Evolutionary conservation across 2,113 vertebrate species (phyloP), one percentile per base, ranked within the genome.

Genomic region (Emydocephalus ijimae): DNA sequence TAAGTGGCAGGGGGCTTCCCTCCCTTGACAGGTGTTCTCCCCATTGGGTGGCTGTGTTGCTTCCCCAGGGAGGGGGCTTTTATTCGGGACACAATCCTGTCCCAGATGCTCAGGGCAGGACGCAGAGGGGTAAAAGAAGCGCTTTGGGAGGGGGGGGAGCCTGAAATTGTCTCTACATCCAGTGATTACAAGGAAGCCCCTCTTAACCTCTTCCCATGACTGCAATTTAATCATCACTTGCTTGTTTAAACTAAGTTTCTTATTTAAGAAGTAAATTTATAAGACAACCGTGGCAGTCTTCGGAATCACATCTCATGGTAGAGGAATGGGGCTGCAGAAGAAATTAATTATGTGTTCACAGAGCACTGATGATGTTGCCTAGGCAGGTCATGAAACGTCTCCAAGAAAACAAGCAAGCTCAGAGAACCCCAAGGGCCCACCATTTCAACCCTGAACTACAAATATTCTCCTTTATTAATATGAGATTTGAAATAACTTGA

Each of bases 1-100:
- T 99, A 94, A 98, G 97, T 55, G 45, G 0, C 85, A 5, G 11
- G 34, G 24, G 24, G 20, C 52, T 23, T 1, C n/a, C 34, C 39
- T 34, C 43, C 2, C 34, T 21, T 10, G 1, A 2, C 21, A 18
- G 8, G 5, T 43, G 29, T 12, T 43, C 43, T 85, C 6, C 1
- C 15, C 26, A 0, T 14, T 0, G 74, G 34, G 54, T 15, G 21
- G 11, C 81, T 1, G 6, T 24, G 23, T 0, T 0, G 48, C 59
- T 85, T 0, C 0, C 0, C 0, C 0, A 0, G 26, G n/a, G 20
- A 8, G 2, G 3, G 29, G 23, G 11, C 34, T 39, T 59, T 9
- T 23, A 14, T 45, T 74, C 23, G 20, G 8, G 69, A 55, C 5
- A 61, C 20, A 18, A 2, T 23, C 11, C 20, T 57, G 23, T 54